Conservation (phyloP, 2,888 invertebrate genomes). For the Polydesmus complanatus region DNA sequence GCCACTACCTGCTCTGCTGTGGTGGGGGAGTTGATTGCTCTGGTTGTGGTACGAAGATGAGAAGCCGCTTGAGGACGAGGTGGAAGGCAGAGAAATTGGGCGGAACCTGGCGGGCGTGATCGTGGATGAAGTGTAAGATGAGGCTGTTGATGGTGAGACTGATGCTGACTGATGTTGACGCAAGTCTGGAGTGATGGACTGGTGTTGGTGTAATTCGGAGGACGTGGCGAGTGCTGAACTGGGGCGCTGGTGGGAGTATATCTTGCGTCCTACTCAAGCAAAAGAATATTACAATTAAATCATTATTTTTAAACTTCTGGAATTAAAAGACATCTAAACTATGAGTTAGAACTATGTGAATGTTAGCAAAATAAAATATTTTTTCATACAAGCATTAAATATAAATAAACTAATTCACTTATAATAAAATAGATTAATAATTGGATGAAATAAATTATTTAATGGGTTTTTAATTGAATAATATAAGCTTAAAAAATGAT, state of each 20-base stretch:
- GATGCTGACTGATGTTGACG: too few relatives aligned
- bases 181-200: too few relatives aligned
- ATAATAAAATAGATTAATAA: too few relatives aligned
- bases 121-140: background rate
- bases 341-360: too few relatives aligned
- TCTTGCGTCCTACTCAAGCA: background rate
- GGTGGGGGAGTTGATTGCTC: background rate
- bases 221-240: background rate
- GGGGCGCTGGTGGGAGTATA: background rate
- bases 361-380: too few relatives aligned
- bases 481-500: too few relatives aligned
- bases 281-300: background rate
- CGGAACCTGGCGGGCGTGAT: background rate
- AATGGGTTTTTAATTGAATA: too few relatives aligned
- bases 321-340: too few relatives aligned
- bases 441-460: too few relatives aligned
- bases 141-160: background rate
- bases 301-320: background rate
- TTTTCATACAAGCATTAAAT: too few relatives aligned
- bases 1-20: background rate
- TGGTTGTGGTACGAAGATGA: background rate
- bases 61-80: background rate
- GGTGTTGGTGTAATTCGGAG: background rate
- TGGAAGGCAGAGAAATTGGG: background rate
- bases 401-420: too few relatives aligned